phyloP scores from a whole-genome alignment of 2,113 vertebrate genomes.

The Stigmatopora argus region DNA sequence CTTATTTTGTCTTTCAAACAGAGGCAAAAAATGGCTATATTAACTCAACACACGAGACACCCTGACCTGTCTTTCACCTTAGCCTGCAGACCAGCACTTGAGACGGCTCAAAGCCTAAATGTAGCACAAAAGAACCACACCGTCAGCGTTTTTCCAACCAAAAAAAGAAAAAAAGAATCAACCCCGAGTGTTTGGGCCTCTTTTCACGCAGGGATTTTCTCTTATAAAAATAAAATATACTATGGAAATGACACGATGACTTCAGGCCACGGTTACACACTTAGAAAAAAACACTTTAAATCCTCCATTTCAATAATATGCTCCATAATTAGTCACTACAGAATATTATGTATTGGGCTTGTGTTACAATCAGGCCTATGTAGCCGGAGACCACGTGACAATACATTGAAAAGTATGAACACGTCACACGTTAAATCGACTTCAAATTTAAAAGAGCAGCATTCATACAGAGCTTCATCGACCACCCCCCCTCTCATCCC shows the following conservation, averaged over 20 bases:
- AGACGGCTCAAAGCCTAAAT: conserved; percentile 98
- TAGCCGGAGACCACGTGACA: neutral
- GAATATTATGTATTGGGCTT: neutral
- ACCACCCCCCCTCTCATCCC: no score
- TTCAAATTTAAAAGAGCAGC: neutral
- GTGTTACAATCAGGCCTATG: conserved; percentile 5
- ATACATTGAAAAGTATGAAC: neutral
- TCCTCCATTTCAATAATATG: no score
- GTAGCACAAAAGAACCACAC: conserved; percentile 88
- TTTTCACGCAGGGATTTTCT: neutral
- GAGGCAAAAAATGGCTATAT: neutral
- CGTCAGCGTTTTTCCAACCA: conserved; percentile 79
- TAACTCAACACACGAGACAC: conserved; percentile 72
- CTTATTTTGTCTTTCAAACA: no score
- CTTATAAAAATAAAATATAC: neutral
- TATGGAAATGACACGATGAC: neutral
- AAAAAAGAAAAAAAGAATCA: neutral
- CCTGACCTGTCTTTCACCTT: conserved; percentile 98
- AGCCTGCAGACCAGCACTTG: conserved; percentile 74
- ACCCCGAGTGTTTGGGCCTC: neutral
- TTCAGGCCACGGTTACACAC: neutral
- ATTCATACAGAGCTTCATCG: neutral
- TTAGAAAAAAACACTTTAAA: no score
- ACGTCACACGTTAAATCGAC: neutral
- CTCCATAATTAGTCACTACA: no score